These are phyloP conservation scores for Anomalospiza imberbis DNA, from an alignment of 2,797 vertebrate species.

Conservation along the genomic window DNA sequence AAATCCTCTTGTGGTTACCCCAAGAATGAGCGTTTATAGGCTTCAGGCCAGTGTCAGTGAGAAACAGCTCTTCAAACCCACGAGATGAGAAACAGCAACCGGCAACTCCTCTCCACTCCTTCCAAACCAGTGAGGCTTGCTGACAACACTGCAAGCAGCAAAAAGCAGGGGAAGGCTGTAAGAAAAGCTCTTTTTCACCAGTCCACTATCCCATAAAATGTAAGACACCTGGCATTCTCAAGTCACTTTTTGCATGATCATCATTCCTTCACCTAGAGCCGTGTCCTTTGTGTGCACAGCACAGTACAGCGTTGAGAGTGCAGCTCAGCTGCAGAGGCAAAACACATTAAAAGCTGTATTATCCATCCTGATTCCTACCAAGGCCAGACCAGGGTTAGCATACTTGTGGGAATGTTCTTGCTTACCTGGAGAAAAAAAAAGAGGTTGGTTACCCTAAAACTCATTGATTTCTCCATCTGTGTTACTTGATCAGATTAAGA, in stretches of 20 bases:
- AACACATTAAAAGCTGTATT: neutral
- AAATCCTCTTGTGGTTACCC: neutral
- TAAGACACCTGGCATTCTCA: neutral
- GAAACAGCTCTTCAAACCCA: neutral
- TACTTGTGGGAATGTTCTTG: neutral
- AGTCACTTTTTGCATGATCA: neutral
- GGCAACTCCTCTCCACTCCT: neutral
- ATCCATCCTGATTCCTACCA: neutral
- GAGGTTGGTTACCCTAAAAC: neutral
- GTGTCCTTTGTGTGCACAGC: neutral
- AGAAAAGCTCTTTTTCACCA: neutral
- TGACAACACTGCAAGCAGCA: neutral
- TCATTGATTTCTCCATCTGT: neutral
- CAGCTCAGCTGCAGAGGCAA: neutral
- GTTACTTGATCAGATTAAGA: neutral
- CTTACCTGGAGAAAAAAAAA: neutral
- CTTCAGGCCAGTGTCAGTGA: neutral
- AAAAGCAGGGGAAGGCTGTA: neutral
- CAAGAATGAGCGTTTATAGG: neutral
- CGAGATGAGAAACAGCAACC: neutral
- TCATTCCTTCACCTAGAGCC: neutral
- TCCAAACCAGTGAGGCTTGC: neutral
- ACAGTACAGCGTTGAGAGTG: neutral
- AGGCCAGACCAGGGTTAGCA: neutral
- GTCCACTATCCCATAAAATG: neutral